These are phyloP conservation scores for Zoanthus sansibaricus DNA, from an alignment of 92 coral and sea anemone species.

Conservation along the genomic window DNA sequence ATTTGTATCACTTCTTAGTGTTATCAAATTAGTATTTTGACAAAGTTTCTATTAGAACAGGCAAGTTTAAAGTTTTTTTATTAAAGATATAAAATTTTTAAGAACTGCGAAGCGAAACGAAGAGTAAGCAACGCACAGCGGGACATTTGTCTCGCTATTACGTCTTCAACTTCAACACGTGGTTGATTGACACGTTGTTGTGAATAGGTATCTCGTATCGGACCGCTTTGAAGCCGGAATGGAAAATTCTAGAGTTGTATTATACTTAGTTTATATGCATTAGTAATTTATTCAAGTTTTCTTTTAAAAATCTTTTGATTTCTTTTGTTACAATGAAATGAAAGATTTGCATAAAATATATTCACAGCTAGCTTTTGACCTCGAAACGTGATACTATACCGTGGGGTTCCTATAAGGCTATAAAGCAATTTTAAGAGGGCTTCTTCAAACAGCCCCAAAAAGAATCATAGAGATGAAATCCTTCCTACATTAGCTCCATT, in stretches of 20 bases:
- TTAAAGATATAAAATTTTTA: neutral
- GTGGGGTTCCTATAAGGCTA: neutral
- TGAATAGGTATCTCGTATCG: no score
- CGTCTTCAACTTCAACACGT: neutral
- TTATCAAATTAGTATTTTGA: neutral
- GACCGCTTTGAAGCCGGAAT: neutral
- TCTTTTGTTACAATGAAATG: neutral
- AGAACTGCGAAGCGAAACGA: slow-evolving; percentile 6
- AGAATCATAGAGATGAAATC: no score
- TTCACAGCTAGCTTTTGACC: neutral
- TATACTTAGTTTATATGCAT: neutral
- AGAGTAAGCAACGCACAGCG: neutral
- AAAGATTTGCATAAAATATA: neutral
- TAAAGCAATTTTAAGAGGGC: neutral
- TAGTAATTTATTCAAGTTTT: neutral
- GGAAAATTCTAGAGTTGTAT: neutral
- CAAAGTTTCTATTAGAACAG: neutral
- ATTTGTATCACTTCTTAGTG: neutral
- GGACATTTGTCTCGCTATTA: no score
- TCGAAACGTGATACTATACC: neutral
- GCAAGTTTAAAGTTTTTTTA: neutral
- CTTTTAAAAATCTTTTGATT: neutral
- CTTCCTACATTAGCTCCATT: no score
- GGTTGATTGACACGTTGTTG: neutral
- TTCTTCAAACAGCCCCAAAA: no score